Base-by-base conservation (phyloP, 2,888 invertebrate species). In the Steinernema hermaphroditum region DNA sequence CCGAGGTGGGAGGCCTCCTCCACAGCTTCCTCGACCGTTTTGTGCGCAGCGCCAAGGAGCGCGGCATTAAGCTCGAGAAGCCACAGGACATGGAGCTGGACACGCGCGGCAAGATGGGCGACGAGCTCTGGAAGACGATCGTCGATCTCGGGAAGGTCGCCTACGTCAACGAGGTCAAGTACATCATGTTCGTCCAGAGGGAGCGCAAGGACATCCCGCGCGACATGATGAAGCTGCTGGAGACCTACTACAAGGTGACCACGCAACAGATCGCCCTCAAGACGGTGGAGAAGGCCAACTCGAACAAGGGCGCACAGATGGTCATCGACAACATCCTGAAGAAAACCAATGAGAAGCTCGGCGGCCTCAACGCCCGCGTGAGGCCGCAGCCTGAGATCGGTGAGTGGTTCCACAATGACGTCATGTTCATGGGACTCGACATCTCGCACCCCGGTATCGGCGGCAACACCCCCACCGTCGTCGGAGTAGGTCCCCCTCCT, bases 391-490 rank as follows among this genome's bases (percentile, higher is more conserved):
- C 34, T 4, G 4, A 49, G 19, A 16, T 19, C 49, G 29, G 22
- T 19, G 12, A 50, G 2, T 37, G 49, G 70, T 44, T 70, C 12
- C 27, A 50, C 62, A 69, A 50, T 54, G 71, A 72, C 32, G 68
- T 72, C 4, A 76, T 78, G 77, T 71, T 70, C 70, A 34, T 78
- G 19, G 78, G 78, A 0, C 70, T 78, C 6, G 76, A 74, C 68
- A 74, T 77, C 9, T 69, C 68, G 4, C 77, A 77, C 34, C 76
- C 77, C 9, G 76, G 75, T n/a, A 68, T 77, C 0, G 50, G 22
- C 6, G 50, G 49, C 29, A 68, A 43, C 9, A 73, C 75, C 27
- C 75, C 77, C 1, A 74, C 73, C 32, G 74, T 77, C 24, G 75
- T 77, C 8, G 78, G 78, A 29, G 77, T 77, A 43, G 32, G 75